Conservation (phyloP, 2,888 invertebrate genomes). For the Bruchidius siliquastri region DNA sequence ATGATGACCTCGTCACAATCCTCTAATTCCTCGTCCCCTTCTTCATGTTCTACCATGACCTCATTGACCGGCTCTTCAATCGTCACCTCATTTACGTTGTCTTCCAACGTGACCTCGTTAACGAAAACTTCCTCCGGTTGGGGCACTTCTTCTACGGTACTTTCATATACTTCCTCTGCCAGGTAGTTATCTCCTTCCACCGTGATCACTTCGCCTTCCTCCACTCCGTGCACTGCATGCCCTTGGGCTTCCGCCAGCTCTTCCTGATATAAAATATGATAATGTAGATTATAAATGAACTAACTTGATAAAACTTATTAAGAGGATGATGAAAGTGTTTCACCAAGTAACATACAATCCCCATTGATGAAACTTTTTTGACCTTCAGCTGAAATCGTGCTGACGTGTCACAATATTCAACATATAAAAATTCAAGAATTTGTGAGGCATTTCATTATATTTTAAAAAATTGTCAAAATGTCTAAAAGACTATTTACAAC, state of each 20-base stretch:
- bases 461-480: no score
- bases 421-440: no score
- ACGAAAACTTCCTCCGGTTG: slow-evolving; percentile 31
- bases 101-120: slow-evolving; percentile 45
- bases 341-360: no score
- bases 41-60: slow-evolving; percentile 17
- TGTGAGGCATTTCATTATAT: no score
- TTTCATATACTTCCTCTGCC: slow-evolving; percentile 5
- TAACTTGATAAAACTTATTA: no score
- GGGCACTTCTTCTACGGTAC: slow-evolving; percentile 5
- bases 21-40: slow-evolving; percentile 2
- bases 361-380: no score
- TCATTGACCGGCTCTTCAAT: slow-evolving; percentile 33
- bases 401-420: no score
- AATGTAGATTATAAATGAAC: not conserved
- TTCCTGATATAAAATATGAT: slow-evolving; percentile 9
- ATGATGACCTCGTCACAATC: not conserved
- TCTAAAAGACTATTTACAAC: no score
- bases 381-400: no score
- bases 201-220: slow-evolving; percentile 25
- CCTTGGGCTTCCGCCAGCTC: slow-evolving; percentile 22
- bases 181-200: not conserved
- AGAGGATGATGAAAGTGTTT: no score
- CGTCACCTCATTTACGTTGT: slow-evolving; percentile 39
- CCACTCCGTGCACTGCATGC: slow-evolving; percentile 13